Percentiles rank a stretch among this genome's conserved stretches.
Evolutionary conservation across 2,797 vertebrate genomes (phyloP).

Genomic region (Sciurus vulgaris): DNA sequence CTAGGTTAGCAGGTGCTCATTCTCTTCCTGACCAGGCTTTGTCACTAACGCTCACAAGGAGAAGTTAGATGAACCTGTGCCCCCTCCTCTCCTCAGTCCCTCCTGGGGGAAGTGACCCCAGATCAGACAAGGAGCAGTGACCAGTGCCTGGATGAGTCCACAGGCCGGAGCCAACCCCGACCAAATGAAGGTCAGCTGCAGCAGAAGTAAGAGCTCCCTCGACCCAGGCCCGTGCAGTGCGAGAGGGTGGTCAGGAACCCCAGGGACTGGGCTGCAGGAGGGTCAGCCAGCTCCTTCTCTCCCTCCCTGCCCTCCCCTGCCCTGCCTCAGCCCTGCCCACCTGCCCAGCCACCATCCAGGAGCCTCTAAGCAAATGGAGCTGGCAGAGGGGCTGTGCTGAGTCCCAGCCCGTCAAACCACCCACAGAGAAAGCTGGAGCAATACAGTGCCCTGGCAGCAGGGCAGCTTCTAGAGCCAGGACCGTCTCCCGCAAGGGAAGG

Average conservation of each 20-base stretch:
- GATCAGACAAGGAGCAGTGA: neutral
- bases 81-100: neutral
- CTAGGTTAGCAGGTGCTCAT: neutral
- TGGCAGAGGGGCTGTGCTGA: too few relatives aligned
- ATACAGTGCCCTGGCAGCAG: neutral
- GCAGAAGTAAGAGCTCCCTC: neutral
- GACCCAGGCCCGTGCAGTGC: accelerated
- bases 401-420: neutral
- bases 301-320: neutral
- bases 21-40: neutral
- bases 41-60: neutral
- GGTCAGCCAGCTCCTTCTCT: neutral
- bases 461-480: neutral
- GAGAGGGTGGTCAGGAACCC: neutral
- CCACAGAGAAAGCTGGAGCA: neutral
- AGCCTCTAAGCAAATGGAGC: neutral
- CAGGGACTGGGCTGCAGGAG: neutral
- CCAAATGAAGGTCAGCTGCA: accelerated
- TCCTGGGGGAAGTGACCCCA: neutral
- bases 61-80: neutral
- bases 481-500: neutral
- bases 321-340: neutral
- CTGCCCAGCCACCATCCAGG: neutral
- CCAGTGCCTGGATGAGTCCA: neutral
- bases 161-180: neutral